Base-by-base conservation (phyloP, 2,113 vertebrate genomes). In the Phyllostomus discolor region DNA sequence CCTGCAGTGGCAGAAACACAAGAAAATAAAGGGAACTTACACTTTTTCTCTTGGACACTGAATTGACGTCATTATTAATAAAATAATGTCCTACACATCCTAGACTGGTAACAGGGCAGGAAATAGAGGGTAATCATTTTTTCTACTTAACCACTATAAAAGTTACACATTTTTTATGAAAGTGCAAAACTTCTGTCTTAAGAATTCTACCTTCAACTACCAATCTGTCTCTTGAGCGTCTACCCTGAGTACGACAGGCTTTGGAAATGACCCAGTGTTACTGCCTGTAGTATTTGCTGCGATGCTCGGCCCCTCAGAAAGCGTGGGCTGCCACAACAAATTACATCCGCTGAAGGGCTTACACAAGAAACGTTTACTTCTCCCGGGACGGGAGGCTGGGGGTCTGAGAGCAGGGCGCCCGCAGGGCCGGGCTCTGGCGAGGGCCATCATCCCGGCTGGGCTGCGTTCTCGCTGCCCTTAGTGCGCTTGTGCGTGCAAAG, bases 111-210 rank as follows among this genome's bases (percentile, higher is more conserved):
- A 76, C 46, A 69, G 12, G 20, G 15, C 43, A 86, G 52, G 35
- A 69, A 5, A 20, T 75, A 50, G 54, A 88, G 3, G 64, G 85
- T 54, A 86, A 81, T 26, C 5, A 9, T 90, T 76, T 86, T 54
- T 64, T 22, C 67, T 78, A 35, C 4, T 82, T 83, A 48, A 50
- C 2, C 22, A 15, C n/a, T 59, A 14, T 7, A 17, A 10, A 72
- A 96, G 62, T 73, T 52, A 89, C 80, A 70, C 84, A 62, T 86
- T 83, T 48, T 78, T 17, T 5, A 33, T 92, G 85, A 90, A 92
- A 92, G 85, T 57, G 15, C 5, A 88, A 52, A 91, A 22, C 38
- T 91, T 41, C 52, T 83, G 7, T 80, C 57, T 86, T 87, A 84
- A 83, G 54, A 79, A 43, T 82, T 83, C 48, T 75, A 50, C 31